These are phyloP conservation scores for Eumacrocentrus americanus DNA, from an alignment of 2,888 invertebrate genomes.

Conservation along the genomic window DNA sequence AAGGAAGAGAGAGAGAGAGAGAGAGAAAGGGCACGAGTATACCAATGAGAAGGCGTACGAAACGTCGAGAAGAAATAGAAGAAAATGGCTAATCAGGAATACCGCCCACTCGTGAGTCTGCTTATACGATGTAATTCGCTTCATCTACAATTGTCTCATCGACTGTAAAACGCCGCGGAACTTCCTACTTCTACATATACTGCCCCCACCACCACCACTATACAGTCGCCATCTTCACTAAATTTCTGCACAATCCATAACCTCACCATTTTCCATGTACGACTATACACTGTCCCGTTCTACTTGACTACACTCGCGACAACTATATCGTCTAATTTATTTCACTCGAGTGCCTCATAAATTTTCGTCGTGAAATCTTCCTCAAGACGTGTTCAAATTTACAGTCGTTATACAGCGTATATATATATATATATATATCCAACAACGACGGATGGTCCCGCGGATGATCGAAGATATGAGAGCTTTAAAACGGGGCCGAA, in stretches of 20 bases:
- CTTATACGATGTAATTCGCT: constrained; percentile 14
- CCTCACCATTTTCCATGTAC: background rate
- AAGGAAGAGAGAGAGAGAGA: too few species aligned
- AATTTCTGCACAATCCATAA: constrained; percentile 1
- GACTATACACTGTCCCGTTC: background rate
- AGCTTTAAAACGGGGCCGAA: too few species aligned
- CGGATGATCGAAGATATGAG: too few species aligned
- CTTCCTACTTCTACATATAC: background rate
- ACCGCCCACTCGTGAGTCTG: constrained; percentile 16
- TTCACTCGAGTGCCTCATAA: constrained; percentile 4
- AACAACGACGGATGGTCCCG: too few species aligned
- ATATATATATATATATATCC: too few species aligned
- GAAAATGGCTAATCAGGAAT: constrained; percentile 23
- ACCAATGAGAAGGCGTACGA: too few species aligned
- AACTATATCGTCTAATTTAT: constrained; percentile 6
- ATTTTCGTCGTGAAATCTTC: background rate
- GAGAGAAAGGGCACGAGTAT: too few species aligned
- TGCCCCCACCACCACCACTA: too few species aligned
- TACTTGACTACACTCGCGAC: background rate
- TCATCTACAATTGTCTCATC: constrained; percentile 14
- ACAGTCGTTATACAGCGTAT: too few species aligned
- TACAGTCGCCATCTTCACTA: background rate
- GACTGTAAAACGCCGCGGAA: background rate
- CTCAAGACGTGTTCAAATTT: background rate
- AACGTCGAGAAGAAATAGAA: constrained; percentile 11